Percentiles rank a stretch among this genome's conserved stretches.
Conservation (phyloP, 2,113 vertebrate genomes). For the Corythoichthys haematopterus region DNA sequence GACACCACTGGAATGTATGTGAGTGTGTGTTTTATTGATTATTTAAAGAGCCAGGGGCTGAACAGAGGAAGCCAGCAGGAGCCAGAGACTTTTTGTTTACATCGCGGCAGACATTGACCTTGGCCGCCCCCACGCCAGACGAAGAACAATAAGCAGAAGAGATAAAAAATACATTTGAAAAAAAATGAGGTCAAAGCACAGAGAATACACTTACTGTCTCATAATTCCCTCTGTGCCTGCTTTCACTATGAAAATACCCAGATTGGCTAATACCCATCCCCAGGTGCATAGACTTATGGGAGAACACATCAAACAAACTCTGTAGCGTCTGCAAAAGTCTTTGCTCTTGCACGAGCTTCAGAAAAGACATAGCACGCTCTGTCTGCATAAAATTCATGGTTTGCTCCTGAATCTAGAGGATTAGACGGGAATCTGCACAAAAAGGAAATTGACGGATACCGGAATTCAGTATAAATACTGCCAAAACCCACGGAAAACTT, state of each 20-base stretch:
- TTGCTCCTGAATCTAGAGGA: conserved; percentile 13
- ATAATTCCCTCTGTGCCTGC: conserved; percentile 7
- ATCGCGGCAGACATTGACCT: conserved; percentile 46
- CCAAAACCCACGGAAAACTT: conserved; percentile 5
- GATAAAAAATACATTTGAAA: conserved; percentile 41
- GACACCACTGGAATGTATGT: neutral
- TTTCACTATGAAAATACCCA: conserved; percentile 44
- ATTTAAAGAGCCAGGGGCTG: neutral
- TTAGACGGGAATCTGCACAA: conserved; percentile 16
- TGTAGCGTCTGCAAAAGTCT: conserved; percentile 14
- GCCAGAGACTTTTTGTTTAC: conserved; percentile 47
- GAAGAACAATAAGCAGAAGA: conserved; percentile 38
- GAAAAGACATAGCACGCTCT: conserved; percentile 21
- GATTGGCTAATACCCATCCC: conserved; percentile 26
- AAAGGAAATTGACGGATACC: conserved; percentile 25
- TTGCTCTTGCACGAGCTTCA: conserved; percentile 34
- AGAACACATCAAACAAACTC: conserved; percentile 23
- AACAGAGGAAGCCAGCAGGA: conserved; percentile 9
- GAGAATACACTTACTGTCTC: conserved; percentile 40
- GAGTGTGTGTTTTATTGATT: conserved; percentile 1
- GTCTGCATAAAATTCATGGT: conserved; percentile 27
- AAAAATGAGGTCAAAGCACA: conserved; percentile 49
- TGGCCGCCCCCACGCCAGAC: conserved; percentile 35
- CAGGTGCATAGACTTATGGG: conserved; percentile 28
- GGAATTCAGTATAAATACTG: conserved; percentile 18